A percentile compares a stretch with the other conserved stretches of the same genome.
phyloP scores from a whole-genome alignment of 2,113 vertebrate genomes.

The Tetraodon nigroviridis region DNA sequence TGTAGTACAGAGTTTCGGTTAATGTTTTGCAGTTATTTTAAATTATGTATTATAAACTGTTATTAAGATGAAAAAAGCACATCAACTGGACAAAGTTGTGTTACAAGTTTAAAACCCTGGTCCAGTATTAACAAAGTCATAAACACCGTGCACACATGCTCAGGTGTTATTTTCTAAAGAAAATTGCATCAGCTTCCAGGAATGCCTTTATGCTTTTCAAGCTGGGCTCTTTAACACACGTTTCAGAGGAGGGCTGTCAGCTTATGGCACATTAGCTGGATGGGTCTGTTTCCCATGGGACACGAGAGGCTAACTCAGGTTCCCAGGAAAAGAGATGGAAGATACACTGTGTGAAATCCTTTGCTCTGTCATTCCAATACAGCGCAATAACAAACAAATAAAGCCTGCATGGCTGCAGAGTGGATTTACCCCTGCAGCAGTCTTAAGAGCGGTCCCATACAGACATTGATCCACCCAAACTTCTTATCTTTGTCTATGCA shows the following conservation, averaged over 20 bases:
- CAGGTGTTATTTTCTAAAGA: conserved; percentile 53
- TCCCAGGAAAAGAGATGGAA: conserved; percentile 66
- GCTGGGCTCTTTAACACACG: conserved; percentile 65
- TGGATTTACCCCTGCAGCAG: conserved; percentile 51
- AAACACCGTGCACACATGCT: conserved; percentile 26
- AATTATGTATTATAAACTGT: conserved; percentile 16
- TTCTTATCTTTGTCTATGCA: background rate
- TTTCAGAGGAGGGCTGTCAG: conserved; percentile 68
- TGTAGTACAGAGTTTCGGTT: conserved; percentile 35
- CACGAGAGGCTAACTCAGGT: conserved; percentile 63
- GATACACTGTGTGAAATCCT: conserved; percentile 66
- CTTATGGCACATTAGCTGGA: conserved; percentile 68
- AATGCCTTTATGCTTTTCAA: conserved; percentile 67
- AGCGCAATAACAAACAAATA: conserved; percentile 62
- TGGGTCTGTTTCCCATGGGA: conserved; percentile 67
- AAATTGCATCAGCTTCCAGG: conserved; percentile 57
- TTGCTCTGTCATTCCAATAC: conserved; percentile 72
- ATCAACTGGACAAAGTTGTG: background rate
- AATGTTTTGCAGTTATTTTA: conserved; percentile 8
- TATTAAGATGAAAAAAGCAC: conserved; percentile 17
- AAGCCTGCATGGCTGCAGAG: conserved; percentile 41
- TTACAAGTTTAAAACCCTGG: conserved; percentile 16
- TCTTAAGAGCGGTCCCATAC: conserved; percentile 23
- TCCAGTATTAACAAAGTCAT: conserved; percentile 22
- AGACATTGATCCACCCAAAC: conserved; percentile 33